Conservation (phyloP, 2,113 vertebrate species). For the Neomonachus schauinslandi region DNA sequence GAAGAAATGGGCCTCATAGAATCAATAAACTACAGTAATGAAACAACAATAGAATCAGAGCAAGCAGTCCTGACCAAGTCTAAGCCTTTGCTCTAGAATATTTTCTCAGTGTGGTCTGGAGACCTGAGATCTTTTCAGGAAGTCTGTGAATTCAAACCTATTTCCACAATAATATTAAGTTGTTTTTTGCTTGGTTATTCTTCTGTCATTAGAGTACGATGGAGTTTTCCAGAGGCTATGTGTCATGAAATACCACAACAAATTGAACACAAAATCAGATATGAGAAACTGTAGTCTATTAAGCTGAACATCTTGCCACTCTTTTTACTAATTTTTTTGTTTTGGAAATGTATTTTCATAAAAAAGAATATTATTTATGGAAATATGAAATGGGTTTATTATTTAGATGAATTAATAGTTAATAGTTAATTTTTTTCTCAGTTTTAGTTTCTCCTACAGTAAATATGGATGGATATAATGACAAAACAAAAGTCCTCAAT, state of each 20-base stretch:
- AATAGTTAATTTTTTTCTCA: background rate
- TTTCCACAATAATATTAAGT: background rate
- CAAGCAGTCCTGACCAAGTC: background rate
- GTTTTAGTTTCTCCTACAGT: background rate
- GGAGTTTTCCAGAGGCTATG: background rate
- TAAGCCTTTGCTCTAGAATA: background rate
- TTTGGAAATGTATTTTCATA: background rate
- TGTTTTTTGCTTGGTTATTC: background rate
- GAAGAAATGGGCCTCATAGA: background rate
- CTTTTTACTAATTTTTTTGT: background rate
- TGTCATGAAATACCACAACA: background rate
- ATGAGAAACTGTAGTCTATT: background rate
- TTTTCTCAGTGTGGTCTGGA: background rate
- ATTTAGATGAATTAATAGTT: background rate
- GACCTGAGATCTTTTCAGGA: background rate
- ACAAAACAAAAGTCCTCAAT: background rate
- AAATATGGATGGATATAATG: background rate
- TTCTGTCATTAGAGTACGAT: background rate
- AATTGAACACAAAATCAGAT: background rate
- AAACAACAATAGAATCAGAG: background rate
- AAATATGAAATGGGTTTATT: background rate
- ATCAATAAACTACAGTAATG: background rate
- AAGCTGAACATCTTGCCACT: background rate
- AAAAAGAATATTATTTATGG: background rate
- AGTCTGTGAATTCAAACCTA: background rate